phyloP scores from a whole-genome alignment of 2,888 invertebrate genomes.

The Andrena hattorfiana region DNA sequence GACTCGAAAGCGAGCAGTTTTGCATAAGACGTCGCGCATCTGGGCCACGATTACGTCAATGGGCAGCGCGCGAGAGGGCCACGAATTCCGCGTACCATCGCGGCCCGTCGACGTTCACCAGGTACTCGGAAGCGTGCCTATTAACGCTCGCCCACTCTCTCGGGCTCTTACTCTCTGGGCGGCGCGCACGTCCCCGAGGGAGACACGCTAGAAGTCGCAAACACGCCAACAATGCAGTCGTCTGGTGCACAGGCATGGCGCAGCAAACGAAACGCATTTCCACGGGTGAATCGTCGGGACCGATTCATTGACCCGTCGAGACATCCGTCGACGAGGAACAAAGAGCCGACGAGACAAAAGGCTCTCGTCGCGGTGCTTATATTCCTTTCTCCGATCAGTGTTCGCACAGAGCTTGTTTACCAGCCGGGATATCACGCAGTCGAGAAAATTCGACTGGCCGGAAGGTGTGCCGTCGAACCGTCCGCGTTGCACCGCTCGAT shows the following conservation, averaged over 20 bases:
- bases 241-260: constrained; percentile 56
- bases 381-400: constrained; percentile 60
- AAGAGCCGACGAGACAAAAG: constrained; percentile 73
- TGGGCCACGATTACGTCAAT: constrained; percentile 68
- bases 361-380: constrained; percentile 63
- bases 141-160: constrained; percentile 26
- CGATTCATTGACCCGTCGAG: constrained; percentile 75
- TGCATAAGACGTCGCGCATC: constrained; percentile 62
- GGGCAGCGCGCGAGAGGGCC: constrained; percentile 20
- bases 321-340: constrained; percentile 72
- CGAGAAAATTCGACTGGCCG: constrained; percentile 33
- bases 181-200: neutral
- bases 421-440: constrained; percentile 16
- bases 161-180: neutral
- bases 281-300: constrained; percentile 71
- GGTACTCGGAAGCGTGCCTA: constrained; percentile 35
- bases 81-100: constrained; percentile 59
- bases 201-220: constrained; percentile 53
- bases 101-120: constrained; percentile 12
- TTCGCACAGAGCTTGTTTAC: constrained; percentile 38
- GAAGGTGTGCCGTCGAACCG: neutral
- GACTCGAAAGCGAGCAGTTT: constrained; percentile 45
- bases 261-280: constrained; percentile 70
- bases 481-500: neutral
- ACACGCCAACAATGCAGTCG: constrained; percentile 65